Percentiles rank a stretch among this genome's conserved stretches.
Conservation (phyloP, 2,888 invertebrate species). For the Andrena dorsata region DNA sequence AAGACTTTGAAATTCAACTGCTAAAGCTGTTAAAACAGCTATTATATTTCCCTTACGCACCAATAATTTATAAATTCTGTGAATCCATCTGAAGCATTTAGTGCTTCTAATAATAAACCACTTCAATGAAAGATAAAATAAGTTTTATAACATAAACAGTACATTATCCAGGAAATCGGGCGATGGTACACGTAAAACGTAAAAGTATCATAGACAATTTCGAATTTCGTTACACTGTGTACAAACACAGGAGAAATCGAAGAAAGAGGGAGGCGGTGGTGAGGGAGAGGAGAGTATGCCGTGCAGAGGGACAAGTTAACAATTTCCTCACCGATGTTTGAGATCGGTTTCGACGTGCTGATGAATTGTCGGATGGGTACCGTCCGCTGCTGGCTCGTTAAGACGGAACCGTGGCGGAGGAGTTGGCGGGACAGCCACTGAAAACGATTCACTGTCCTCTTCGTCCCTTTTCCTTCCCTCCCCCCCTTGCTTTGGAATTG, state of each 20-base stretch:
- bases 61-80: background rate
- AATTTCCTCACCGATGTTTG: constrained; percentile 61
- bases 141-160: constrained; percentile 5
- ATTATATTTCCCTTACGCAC: background rate
- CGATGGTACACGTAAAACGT: background rate
- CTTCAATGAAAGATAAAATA: background rate
- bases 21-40: background rate
- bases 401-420: constrained; percentile 76
- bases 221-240: constrained; percentile 30
- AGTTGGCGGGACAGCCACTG: constrained; percentile 79
- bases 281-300: background rate
- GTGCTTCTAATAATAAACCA: background rate
- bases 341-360: constrained; percentile 48
- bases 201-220: constrained; percentile 1
- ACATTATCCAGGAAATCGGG: background rate
- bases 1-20: background rate
- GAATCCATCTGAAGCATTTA: background rate
- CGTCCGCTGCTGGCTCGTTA: constrained; percentile 43
- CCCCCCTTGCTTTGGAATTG: constrained; percentile 30
- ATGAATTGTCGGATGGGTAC: constrained; percentile 23
- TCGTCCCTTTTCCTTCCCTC: constrained; percentile 47
- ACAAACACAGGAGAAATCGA: constrained; percentile 35
- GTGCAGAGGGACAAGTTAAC: constrained; percentile 30
- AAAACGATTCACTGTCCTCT: constrained; percentile 65
- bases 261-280: background rate